A percentile compares a stretch with the other conserved stretches of the same genome.
phyloP scores from a whole-genome alignment of 2,797 vertebrate genomes.

The Paratrypauchen microcephalus region DNA sequence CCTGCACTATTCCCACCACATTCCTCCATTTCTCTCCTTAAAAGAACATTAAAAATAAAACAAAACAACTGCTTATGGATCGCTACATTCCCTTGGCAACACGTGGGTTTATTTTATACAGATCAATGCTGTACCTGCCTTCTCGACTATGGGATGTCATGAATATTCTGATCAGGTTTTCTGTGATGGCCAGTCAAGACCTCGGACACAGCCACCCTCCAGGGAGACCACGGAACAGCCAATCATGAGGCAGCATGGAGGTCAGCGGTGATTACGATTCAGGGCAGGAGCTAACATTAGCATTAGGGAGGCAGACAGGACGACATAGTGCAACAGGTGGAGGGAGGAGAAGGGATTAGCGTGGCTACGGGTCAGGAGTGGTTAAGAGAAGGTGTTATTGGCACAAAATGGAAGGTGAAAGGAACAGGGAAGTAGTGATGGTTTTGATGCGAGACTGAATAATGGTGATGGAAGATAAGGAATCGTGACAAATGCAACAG shows the following conservation, averaged over 20 bases:
- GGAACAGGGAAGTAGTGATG: background rate
- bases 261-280: conserved; percentile 69
- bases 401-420: conserved; percentile 5
- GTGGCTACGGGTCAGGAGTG: conserved; percentile 22
- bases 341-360: conserved; percentile 26
- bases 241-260: conserved; percentile 52
- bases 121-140: conserved; percentile 47
- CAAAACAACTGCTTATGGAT: background rate
- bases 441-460: background rate
- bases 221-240: conserved; percentile 55
- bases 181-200: conserved; percentile 55
- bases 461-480: background rate
- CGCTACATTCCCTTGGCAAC: conserved; percentile 11
- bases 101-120: conserved; percentile 42
- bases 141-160: conserved; percentile 51
- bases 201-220: conserved; percentile 58
- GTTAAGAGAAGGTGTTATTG: conserved; percentile 26
- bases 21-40: no score
- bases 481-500: background rate
- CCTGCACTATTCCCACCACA: no score
- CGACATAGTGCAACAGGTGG: conserved; percentile 53
- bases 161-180: conserved; percentile 69
- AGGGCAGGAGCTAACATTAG: conserved; percentile 61
- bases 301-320: conserved; percentile 54
- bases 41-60: background rate